Conservation (phyloP, 2,797 vertebrate species). For the Sibirionetta formosa region DNA sequence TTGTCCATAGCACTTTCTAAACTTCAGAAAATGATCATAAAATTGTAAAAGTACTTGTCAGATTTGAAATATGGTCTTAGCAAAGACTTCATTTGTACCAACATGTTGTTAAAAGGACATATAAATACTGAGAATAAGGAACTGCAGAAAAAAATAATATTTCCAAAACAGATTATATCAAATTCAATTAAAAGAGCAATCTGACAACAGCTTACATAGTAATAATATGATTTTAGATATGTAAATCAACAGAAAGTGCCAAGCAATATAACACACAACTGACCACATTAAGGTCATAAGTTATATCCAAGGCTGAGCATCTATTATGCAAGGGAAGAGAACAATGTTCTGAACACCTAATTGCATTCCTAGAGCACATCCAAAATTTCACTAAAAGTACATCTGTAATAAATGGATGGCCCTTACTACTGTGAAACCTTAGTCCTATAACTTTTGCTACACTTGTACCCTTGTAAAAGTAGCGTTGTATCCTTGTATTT, state of each 20-base stretch:
- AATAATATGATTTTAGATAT: background rate
- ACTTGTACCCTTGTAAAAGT: background rate
- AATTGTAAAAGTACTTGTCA: conserved; percentile 43
- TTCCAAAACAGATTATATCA: background rate
- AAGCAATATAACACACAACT: background rate
- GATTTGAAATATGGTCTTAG: conserved; percentile 43
- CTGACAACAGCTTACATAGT: background rate
- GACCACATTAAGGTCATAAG: background rate
- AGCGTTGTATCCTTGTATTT: background rate
- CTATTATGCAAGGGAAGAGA: background rate
- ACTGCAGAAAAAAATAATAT: background rate
- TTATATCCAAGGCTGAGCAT: background rate
- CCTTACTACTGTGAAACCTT: background rate
- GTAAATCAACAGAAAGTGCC: background rate
- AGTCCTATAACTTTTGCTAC: background rate
- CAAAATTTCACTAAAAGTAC: background rate
- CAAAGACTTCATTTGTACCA: background rate
- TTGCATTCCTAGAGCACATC: background rate
- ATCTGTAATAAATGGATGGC: background rate
- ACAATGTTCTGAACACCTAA: background rate
- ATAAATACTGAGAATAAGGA: conserved; percentile 25
- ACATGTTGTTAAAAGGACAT: background rate
- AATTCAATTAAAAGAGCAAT: background rate
- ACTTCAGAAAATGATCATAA: conserved; percentile 50
- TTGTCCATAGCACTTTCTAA: conserved; percentile 57